Conservation (phyloP, 2,888 invertebrate genomes). For the Chalcosyrphus nemorum region DNA sequence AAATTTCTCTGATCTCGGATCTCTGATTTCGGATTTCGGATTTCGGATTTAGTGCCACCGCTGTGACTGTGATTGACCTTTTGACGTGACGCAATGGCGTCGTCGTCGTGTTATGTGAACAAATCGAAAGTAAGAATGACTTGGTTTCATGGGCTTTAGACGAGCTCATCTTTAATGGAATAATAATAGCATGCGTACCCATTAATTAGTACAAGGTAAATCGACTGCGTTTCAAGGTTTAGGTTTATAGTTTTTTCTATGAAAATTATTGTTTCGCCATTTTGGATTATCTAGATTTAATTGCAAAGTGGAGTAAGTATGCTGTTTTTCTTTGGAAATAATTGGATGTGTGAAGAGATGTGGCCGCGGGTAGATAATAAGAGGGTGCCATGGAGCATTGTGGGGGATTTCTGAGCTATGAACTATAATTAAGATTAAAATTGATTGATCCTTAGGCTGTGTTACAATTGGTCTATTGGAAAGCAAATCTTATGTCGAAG, state of each 20-base stretch:
- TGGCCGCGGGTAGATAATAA: too few relatives aligned
- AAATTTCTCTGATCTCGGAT: constrained; percentile 44
- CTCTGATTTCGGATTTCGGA: constrained; percentile 38
- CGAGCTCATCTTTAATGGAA: not conserved
- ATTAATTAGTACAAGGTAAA: constrained; percentile 22
- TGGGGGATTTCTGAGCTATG: too few relatives aligned
- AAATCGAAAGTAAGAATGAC: not conserved
- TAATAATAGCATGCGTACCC: not conserved
- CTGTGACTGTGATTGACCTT: constrained; percentile 15
- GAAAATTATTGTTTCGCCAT: constrained; percentile 1
- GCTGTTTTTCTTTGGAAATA: not conserved
- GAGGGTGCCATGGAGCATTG: too few relatives aligned
- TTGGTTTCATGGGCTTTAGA: not conserved
- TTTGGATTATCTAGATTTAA: not conserved
- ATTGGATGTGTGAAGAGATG: too few relatives aligned
- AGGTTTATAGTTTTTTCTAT: too few relatives aligned
- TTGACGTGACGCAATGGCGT: constrained; percentile 3
- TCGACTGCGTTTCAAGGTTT: constrained; percentile 4
- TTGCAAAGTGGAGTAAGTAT: not conserved
- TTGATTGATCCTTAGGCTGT: too few relatives aligned
- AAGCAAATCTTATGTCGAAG: too few relatives aligned
- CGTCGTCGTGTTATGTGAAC: not conserved
- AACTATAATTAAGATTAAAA: too few relatives aligned
- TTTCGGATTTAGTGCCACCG: constrained; percentile 24
- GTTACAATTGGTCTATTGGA: too few relatives aligned